Evolutionary conservation across 2,797 vertebrate species (phyloP), one percentile per base, ranked within the genome.

Genomic region (Ataeniobius toweri): DNA sequence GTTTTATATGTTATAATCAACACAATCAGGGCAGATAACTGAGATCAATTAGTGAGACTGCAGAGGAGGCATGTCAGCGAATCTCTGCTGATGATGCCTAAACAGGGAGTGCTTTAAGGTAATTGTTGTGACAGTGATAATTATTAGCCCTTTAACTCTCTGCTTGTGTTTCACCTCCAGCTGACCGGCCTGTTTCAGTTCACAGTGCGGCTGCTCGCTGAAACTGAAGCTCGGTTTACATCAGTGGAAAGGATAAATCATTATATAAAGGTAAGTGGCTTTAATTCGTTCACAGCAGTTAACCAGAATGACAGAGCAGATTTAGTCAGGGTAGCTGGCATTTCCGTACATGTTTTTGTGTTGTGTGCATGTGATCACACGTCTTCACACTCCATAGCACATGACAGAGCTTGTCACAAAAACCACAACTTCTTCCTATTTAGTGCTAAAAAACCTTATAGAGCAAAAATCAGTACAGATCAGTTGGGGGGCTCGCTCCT

Each of bases 211-310:
- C 86, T 96, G 20, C 91, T 94, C 71, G 88, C 93, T 0, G 96
- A 97, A 93, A 93, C 94, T 0, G 97, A 97, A 89, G 96, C 95
- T 46, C 93, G 94, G 41, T 97, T 97, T 87, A 96, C 94, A 8
- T 96, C 95, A 18, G 95, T 93, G 3, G 96, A 98, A 89, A 94
- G 96, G 92, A 96, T 97, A 77, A 91, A 94, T 91, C 95, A 97
- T 92, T 97, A 97, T 73, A 93, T 96, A 90, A 93, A 95, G 96
- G 97, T 96, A 89, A 85, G 86, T 24, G 78, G 55, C 79, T 76
- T 73, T 81, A 74, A 83, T 86, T 67, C 53, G 75, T 24, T 65
- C 31, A 65, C 63, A 44, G 65, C 65, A 13, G 39, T 24, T 44
- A n/a, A 68, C 39, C 65, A 68, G 39, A 67, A 44, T 12, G 63